Conservation (phyloP, 2,888 invertebrate species). For the Homarus gammarus region DNA sequence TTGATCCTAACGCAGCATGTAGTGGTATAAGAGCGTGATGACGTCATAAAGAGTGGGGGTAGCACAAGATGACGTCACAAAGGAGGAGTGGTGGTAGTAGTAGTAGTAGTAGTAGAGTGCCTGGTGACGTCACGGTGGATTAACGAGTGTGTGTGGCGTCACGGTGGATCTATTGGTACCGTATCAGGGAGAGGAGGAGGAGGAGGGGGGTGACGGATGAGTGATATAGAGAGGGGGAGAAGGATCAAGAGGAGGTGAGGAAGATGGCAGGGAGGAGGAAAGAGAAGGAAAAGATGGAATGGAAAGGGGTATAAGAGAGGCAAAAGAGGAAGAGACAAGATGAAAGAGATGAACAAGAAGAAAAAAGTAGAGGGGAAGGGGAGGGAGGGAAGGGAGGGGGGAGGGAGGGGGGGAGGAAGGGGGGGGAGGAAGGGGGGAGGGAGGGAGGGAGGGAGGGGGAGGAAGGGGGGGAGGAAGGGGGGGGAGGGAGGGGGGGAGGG, state of each 20-base stretch:
- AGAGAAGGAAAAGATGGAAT: neutral
- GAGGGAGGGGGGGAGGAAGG: neutral
- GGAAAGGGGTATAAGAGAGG: too few relatives aligned
- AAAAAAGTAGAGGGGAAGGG: slow-evolving; percentile 12
- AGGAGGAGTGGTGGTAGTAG: too few relatives aligned
- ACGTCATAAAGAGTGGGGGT: too few relatives aligned
- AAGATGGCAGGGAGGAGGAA: neutral
- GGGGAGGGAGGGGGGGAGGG: too few relatives aligned
- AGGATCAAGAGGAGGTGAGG: neutral
- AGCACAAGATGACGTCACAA: too few relatives aligned
- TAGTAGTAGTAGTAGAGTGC: too few relatives aligned
- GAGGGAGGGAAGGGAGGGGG: slow-evolving; percentile 6
- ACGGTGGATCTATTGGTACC: too few relatives aligned
- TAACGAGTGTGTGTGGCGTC: too few relatives aligned
- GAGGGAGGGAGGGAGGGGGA: neutral
- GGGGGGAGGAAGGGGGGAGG: neutral
- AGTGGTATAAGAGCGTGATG: too few relatives aligned
- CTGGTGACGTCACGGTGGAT: too few relatives aligned
- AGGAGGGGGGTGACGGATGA: neutral
- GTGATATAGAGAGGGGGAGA: neutral
- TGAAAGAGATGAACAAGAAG: neutral
- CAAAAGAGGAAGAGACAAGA: neutral
- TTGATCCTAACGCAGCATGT: too few relatives aligned
- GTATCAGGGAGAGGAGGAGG: neutral
- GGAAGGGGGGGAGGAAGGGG: slow-evolving; percentile 18